Base-by-base conservation (phyloP, 2,888 invertebrate species). In the Quadriops clusia region DNA sequence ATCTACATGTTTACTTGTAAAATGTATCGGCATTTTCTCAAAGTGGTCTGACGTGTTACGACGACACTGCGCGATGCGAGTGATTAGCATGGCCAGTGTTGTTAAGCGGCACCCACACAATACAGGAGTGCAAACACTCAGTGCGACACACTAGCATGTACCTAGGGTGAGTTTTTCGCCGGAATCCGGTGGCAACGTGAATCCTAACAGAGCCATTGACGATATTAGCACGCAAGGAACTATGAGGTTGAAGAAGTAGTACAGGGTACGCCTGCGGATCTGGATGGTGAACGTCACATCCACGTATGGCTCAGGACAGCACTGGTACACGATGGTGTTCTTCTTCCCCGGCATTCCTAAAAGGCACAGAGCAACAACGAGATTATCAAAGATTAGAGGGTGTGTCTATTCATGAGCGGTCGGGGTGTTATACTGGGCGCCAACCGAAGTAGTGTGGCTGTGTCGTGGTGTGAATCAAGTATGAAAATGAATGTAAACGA, bases 221-320 rank as follows among this genome's bases (percentile, higher is more conserved):
- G 95, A 91, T 61, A 98, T 97, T 55, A 98, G 78, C 56, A 97
- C 90, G 64, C 95, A 95, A 48, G 97, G 98, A 56, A 97, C 91
- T 64, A 98, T 95, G 64, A 98, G 78, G 72, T 98, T 98, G 77
- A 97, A 93, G 70, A 94, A 94, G 71, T 97, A 97, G 74, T 95
- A 97, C 53, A 97, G 72, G 28, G 95, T 95, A 54, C 95, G 74
- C 58, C 97, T 74, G 48, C 95, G 76, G 54, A 98, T 91, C 70
- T 87, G 86, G 61, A 98, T 90, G 46, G 86, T 89, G 67, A 94
- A 97, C 20, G 95, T 95, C 40, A 98, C 83, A 59, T 93, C 91
- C 47, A 94, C 82, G 67, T 90, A 86, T 32, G 90, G 87, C 63
- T 87, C 83, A 52, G 94, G 77, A 65, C 94, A 85, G 74, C 95